phyloP scores from a whole-genome alignment of 2,888 invertebrate species.

The Lycaena phlaeas region DNA sequence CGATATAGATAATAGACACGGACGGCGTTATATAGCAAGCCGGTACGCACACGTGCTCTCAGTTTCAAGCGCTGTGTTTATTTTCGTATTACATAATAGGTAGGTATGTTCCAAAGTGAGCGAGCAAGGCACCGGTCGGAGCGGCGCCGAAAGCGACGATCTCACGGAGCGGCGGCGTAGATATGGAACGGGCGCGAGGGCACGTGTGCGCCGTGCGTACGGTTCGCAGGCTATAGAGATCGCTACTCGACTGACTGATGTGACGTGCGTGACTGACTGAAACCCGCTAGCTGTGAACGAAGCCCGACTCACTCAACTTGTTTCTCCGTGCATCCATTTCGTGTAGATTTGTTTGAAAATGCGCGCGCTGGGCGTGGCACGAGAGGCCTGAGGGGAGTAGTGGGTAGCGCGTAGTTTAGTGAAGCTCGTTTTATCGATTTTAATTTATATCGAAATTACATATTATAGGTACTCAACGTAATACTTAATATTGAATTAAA shows the following conservation, averaged over 20 bases:
- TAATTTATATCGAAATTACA: slow-evolving; percentile 7
- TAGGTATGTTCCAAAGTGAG: slow-evolving; percentile 23
- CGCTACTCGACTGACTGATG: slow-evolving; percentile 48
- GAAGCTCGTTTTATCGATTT: slow-evolving; percentile 17
- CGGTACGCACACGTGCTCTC: slow-evolving; percentile 51
- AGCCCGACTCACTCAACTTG: slow-evolving; percentile 35
- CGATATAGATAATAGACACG: slow-evolving; percentile 12
- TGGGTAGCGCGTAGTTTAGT: slow-evolving; percentile 13
- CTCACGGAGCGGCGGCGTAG: slow-evolving; percentile 32
- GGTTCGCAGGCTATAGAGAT: slow-evolving; percentile 51
- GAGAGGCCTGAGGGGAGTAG: slow-evolving; percentile 50
- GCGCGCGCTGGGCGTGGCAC: slow-evolving; percentile 63
- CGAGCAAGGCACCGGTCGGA: slow-evolving; percentile 22
- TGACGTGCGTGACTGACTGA: slow-evolving; percentile 49
- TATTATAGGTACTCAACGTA: not conserved
- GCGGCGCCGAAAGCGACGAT: slow-evolving; percentile 19
- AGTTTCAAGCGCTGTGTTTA: slow-evolving; percentile 42
- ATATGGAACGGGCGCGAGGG: slow-evolving; percentile 36
- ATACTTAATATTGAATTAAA: no score
- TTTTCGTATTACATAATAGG: slow-evolving; percentile 57
- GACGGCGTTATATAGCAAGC: slow-evolving; percentile 22
- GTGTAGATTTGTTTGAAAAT: slow-evolving; percentile 57
- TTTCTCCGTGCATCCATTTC: slow-evolving; percentile 51
- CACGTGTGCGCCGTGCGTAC: slow-evolving; percentile 56
- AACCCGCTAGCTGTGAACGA: slow-evolving; percentile 21